Base-by-base conservation (phyloP, 2,888 invertebrate genomes). In the Ptilodon capucinus region DNA sequence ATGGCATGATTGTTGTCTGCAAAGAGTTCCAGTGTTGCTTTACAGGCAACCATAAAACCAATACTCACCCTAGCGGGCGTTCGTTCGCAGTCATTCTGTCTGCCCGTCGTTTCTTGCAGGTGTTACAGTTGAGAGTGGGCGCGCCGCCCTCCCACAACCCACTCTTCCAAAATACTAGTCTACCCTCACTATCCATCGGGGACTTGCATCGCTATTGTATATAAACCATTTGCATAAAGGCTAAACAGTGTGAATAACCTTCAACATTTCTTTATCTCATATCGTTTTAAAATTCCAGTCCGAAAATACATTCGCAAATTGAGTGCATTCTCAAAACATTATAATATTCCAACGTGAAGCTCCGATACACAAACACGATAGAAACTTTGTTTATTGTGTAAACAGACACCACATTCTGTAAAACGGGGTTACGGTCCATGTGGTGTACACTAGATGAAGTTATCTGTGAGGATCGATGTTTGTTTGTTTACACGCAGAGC, bases 131-230 rank as follows among this genome's bases (percentile, higher is more conserved):
- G 35, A 90, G 73, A 53, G 90, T 87, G 42, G 89, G 90, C 14
- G 89, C 86, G 35, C 79, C 86, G 2, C 82, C 85, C 63, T 86
- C 89, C 88, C 88, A 89, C 54, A 90, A 71, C 42, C 90, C 90
- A 30, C 82, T 80, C 71, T 90, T 89, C 90, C 90, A 90, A 65
- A 89, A 89, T 57, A 89, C 80, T 50, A 90, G 71, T 32, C 86
- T 78, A 47, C 90, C 91, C 64, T 90, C 90, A 78, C 82, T 82
- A 72, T 90, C 90, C 90, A 90, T 90, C 58, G 69, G 73, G 68
- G 50, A 64, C 48, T 55, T 44, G 55, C 76, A 81, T 79, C 28
- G 50, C 64, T 57, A 59, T 54, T 57, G 46, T 45, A 39, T 46
- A 44, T 38, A 46, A 63, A 40, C 57, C 59, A 46, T 57, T 7